Percentiles rank a stretch among this genome's conserved stretches.
These are phyloP conservation scores for Xenopus borealis DNA, from an alignment of 2,113 vertebrate species.

Conservation along the genomic window DNA sequence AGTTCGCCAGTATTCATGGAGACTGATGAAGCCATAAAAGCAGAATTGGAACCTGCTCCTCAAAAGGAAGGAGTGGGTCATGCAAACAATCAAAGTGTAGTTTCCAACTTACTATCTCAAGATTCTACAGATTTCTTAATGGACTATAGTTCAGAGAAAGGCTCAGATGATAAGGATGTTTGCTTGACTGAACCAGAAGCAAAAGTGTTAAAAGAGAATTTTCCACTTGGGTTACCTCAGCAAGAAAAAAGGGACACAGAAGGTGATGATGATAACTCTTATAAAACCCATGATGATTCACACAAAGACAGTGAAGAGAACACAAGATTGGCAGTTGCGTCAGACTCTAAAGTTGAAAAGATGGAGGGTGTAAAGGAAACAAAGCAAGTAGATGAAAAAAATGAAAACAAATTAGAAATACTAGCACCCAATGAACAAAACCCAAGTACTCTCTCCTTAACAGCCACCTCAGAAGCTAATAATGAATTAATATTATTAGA, in stretches of 20 bases:
- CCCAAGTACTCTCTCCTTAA: too few relatives aligned
- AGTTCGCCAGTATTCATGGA: constrained; percentile 17
- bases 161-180: background rate
- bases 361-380: constrained; percentile 30
- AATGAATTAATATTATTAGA: background rate
- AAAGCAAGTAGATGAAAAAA: constrained; percentile 14
- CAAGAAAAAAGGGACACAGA: background rate
- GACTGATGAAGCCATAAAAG: constrained; percentile 8
- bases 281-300: background rate
- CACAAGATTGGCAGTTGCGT: background rate
- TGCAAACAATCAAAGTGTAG: background rate
- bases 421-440: background rate
- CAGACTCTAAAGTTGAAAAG: constrained; percentile 4
- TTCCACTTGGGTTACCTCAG: background rate
- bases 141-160: constrained; percentile 8
- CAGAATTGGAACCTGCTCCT: background rate
- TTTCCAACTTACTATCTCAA: background rate
- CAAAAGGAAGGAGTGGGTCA: background rate
- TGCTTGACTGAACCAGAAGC: background rate
- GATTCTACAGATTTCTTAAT: background rate
- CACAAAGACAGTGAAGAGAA: background rate
- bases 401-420: background rate
- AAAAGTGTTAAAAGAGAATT: background rate
- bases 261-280: background rate
- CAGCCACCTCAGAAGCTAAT: background rate